phyloP scores from a whole-genome alignment of 2,113 vertebrate species.

The Taurulus bubalis region DNA sequence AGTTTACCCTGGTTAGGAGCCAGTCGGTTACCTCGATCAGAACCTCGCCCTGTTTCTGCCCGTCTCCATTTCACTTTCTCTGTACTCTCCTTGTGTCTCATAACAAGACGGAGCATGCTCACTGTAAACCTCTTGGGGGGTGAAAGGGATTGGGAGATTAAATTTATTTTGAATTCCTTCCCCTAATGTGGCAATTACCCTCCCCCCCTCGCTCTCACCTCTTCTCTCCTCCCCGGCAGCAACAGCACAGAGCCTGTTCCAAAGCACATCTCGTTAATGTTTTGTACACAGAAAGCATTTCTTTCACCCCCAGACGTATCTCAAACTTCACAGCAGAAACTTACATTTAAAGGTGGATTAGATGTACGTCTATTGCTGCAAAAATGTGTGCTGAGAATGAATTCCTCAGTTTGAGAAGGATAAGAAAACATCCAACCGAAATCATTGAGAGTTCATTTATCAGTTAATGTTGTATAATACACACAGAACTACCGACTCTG shows the following conservation, averaged over 20 bases:
- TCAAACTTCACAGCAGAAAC: constrained; percentile 58
- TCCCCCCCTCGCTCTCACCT: constrained; percentile 48
- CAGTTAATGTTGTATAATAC: background rate
- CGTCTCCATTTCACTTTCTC: constrained; percentile 60
- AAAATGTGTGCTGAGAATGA: constrained; percentile 6
- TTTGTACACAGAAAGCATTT: constrained; percentile 79
- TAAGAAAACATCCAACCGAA: constrained; percentile 20
- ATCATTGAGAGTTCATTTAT: constrained; percentile 2
- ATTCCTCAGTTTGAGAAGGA: constrained; percentile 11
- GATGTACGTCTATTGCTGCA: constrained; percentile 9
- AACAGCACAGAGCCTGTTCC: constrained; percentile 71
- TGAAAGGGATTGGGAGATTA: constrained; percentile 84
- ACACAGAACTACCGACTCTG: background rate
- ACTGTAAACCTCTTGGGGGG: constrained; percentile 81
- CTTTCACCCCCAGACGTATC: constrained; percentile 56
- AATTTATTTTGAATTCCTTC: constrained; percentile 89
- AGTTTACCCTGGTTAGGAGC: constrained; percentile 47
- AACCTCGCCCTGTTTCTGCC: constrained; percentile 51
- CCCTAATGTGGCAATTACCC: constrained; percentile 83
- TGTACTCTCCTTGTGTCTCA: constrained; percentile 73
- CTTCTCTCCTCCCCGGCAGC: constrained; percentile 50
- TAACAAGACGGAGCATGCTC: constrained; percentile 88
- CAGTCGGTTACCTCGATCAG: constrained; percentile 48
- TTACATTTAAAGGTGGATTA: constrained; percentile 31
- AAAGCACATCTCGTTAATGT: constrained; percentile 66